Evolutionary conservation across 2,113 vertebrate genomes (phyloP).

Genomic region (Saccopteryx bilineata): DNA sequence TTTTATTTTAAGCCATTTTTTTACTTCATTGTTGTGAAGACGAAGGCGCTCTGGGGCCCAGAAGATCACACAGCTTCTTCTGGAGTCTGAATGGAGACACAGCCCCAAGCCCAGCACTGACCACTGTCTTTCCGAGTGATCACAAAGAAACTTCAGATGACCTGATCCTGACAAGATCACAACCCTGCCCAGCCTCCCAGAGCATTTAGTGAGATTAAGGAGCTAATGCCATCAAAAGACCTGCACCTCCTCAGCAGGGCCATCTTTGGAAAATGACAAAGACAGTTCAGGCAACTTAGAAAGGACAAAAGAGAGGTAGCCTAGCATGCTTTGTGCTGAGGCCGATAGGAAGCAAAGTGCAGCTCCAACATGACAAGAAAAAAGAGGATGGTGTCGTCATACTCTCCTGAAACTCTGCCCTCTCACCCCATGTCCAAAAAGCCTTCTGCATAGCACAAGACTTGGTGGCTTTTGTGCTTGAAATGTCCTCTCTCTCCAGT

Average conservation of each 20-base stretch:
- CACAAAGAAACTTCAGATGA: neutral
- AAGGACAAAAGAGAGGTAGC: neutral
- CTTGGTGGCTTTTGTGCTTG: neutral
- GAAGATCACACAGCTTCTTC: too few relatives aligned
- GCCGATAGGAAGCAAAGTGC: neutral
- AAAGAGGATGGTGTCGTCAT: neutral
- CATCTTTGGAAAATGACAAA: neutral
- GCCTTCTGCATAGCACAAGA: neutral
- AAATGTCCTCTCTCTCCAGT: neutral
- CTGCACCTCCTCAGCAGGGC: neutral
- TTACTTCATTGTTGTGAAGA: neutral
- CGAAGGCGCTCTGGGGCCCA: neutral
- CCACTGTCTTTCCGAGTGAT: neutral
- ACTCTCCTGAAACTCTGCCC: neutral
- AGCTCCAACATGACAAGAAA: neutral
- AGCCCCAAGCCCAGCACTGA: neutral
- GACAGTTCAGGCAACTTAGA: neutral
- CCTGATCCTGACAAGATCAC: rapidly evolving
- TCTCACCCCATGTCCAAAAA: neutral
- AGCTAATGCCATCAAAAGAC: neutral
- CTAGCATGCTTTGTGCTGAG: neutral
- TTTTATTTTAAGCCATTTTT: neutral
- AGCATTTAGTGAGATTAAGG: neutral
- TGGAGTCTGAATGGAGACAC: neutral
- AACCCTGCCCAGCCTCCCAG: neutral